These are phyloP conservation scores for Butorides virescens DNA, from an alignment of 2,113 vertebrate species.

Conservation along the genomic window DNA sequence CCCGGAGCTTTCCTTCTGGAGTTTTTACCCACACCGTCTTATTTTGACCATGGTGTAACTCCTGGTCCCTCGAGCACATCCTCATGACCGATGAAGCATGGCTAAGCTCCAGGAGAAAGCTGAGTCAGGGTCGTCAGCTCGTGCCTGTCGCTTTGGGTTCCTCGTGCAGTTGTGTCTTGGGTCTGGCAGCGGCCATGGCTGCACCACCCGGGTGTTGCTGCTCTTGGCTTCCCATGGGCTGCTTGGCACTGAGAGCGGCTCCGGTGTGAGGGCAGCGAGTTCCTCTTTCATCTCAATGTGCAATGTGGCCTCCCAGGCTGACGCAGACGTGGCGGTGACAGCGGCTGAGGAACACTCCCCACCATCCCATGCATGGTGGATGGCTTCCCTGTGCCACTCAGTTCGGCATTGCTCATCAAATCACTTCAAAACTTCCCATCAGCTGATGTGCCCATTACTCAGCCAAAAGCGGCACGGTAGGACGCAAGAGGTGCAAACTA, in stretches of 20 bases:
- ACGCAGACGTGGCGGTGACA: background rate
- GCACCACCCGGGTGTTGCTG: background rate
- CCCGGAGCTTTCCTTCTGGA: background rate
- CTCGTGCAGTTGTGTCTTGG: rapidly evolving
- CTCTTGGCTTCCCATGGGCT: background rate
- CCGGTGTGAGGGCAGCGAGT: background rate
- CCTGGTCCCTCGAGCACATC: background rate
- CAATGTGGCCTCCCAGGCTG: background rate
- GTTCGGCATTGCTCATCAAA: background rate
- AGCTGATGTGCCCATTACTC: background rate
- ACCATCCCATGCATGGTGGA: background rate
- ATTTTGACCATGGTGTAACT: background rate
- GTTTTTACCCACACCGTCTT: background rate
- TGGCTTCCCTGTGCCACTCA: background rate
- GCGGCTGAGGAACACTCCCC: background rate
- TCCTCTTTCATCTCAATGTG: background rate
- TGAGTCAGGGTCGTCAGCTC: rapidly evolving
- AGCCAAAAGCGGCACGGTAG: rapidly evolving
- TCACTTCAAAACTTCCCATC: background rate
- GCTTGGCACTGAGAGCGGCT: background rate
- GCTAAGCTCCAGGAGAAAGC: background rate
- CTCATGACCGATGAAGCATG: rapidly evolving
- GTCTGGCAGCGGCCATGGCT: background rate
- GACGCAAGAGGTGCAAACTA: background rate
- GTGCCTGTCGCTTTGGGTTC: background rate